phyloP scores from a whole-genome alignment of 2,113 vertebrate species.

The Dendrocopos noguchii region DNA sequence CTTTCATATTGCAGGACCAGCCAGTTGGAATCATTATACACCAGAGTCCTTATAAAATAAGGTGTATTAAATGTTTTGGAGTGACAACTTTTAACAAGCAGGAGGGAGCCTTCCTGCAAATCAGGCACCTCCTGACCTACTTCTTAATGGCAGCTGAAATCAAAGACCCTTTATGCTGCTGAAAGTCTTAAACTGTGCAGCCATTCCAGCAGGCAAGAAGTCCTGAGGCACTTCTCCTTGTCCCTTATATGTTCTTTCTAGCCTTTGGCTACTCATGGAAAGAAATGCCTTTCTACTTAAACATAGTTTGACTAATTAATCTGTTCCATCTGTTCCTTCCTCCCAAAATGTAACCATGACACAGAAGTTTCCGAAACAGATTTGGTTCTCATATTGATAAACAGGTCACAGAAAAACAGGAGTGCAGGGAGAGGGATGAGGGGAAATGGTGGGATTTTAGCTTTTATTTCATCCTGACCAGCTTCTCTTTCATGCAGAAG shows the following conservation, averaged over 20 bases:
- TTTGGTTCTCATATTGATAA: constrained; percentile 81
- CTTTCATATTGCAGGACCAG: neutral
- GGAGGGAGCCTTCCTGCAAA: constrained; percentile 18
- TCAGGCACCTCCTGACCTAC: constrained; percentile 40
- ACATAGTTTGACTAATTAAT: constrained; percentile 88
- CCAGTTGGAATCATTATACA: neutral
- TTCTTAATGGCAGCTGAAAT: constrained; percentile 71
- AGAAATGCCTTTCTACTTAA: constrained; percentile 88
- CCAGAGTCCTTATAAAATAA: neutral
- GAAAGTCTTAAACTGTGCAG: constrained; percentile 67
- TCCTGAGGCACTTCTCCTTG: constrained; percentile 58
- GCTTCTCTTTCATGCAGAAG: neutral
- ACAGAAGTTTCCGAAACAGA: constrained; percentile 82
- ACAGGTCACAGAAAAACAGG: constrained; percentile 69
- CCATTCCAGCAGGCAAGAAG: constrained; percentile 56
- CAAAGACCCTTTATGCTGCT: constrained; percentile 74
- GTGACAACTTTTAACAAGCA: constrained; percentile 24
- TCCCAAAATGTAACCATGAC: constrained; percentile 79
- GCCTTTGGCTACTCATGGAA: constrained; percentile 84
- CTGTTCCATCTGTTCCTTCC: constrained; percentile 87
- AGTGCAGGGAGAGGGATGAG: constrained; percentile 14
- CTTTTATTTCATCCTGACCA: constrained; percentile 22
- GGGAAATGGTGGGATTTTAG: neutral
- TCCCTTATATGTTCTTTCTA: constrained; percentile 62
- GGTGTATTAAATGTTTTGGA: neutral